Conservation (phyloP, 2,797 vertebrate species). For the Clarias platycephalus region DNA sequence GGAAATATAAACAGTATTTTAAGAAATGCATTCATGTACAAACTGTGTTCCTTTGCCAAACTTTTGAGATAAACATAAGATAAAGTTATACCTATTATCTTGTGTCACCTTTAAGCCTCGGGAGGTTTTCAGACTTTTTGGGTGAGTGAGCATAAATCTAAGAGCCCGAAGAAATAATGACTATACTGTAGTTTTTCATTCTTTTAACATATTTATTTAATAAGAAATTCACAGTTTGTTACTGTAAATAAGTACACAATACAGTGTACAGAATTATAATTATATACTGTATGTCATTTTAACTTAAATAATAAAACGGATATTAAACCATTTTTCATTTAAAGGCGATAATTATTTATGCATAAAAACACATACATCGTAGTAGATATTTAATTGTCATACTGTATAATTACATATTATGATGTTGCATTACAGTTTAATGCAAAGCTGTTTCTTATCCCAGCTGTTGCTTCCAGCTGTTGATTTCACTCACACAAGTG, state of each 20-base stretch:
- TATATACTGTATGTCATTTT: neutral
- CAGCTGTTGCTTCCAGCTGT: too few relatives aligned
- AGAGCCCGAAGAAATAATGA: neutral
- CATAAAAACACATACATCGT: neutral
- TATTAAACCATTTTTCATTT: neutral
- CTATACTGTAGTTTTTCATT: neutral
- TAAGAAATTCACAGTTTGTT: neutral
- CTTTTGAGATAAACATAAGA: neutral
- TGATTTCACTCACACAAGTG: too few relatives aligned
- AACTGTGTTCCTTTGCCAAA: neutral
- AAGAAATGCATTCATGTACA: neutral
- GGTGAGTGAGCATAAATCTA: too few relatives aligned
- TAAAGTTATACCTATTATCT: neutral
- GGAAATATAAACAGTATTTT: neutral
- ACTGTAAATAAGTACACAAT: too few relatives aligned
- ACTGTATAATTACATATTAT: neutral
- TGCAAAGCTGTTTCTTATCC: neutral
- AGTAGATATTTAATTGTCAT: neutral
- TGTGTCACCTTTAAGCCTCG: conserved; percentile 33
- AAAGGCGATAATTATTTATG: neutral
- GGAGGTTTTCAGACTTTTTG: neutral
- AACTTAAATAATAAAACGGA: neutral
- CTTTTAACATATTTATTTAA: neutral
- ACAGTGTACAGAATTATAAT: too few relatives aligned
- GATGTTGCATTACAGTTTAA: neutral